These are phyloP conservation scores for Alethe diademata DNA, from an alignment of 2,113 vertebrate species.

Conservation along the genomic window DNA sequence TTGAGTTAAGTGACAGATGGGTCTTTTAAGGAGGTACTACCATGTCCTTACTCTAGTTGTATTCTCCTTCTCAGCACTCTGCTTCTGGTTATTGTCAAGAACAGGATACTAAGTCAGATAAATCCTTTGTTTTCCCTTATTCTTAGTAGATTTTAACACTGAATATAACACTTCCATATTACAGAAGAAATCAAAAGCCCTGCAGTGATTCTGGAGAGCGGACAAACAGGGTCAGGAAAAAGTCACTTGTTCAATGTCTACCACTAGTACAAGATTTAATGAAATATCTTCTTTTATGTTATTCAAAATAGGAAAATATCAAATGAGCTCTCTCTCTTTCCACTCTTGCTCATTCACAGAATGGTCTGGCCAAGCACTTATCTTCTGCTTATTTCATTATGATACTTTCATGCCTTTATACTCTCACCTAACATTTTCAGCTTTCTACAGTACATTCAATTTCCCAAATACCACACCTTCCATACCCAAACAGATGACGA, in stretches of 20 bases:
- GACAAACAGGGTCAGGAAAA: not conserved
- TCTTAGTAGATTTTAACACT: not conserved
- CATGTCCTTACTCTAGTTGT: not conserved
- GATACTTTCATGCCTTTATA: not conserved
- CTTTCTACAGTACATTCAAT: not conserved
- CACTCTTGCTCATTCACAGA: not conserved
- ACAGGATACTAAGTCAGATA: not conserved
- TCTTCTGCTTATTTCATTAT: not conserved
- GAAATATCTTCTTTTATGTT: not conserved
- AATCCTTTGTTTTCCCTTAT: not conserved
- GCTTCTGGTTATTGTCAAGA: not conserved
- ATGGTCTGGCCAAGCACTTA: not conserved
- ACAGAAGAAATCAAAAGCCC: not conserved
- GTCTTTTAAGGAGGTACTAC: not conserved
- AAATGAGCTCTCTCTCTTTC: not conserved
- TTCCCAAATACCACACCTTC: not conserved
- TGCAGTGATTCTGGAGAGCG: not conserved
- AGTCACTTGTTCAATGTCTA: not conserved
- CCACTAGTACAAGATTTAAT: not conserved
- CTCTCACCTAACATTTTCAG: not conserved
- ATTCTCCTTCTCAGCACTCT: not conserved
- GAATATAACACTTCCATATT: not conserved
- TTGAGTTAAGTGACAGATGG: not conserved
- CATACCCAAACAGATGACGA: fast-evolving
- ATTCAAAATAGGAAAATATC: not conserved